Base-by-base conservation (phyloP, 2,888 invertebrate genomes). In the Gymnoscelis rufifasciata region DNA sequence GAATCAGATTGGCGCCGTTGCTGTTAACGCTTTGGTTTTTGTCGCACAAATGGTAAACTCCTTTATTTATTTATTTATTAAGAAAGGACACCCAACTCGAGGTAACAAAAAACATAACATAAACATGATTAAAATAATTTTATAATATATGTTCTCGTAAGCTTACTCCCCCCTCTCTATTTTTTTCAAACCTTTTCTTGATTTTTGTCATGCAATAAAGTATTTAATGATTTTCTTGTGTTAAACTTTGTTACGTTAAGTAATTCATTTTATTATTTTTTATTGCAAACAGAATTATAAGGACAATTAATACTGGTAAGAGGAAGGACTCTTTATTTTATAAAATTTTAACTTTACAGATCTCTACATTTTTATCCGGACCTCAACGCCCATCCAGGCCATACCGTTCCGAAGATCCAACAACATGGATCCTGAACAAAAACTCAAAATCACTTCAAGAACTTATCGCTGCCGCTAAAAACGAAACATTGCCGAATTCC, bases 1-100 rank as follows among this genome's bases (percentile, higher is more conserved):
- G 0, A 91, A 90, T 44, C 94, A 94, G 78, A 89, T 95, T 50
- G 93, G 94, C 23, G 95, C 95, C 0, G 92, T 95, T 29, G 94
- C 95, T 8, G 90, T 96, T 10, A 96, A 96, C 71, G 94, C 94
- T 12, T 89, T 95, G 10, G 92, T 96, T 54, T 94, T 95, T 76
- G 90, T 96, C 10, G 95, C 95, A 1, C 95, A 95, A 81, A 89
- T 95, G 92, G 95, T 95, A 79, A 88, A 89, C 75, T 46, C 3
- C 13, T 6, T 43, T 8, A 4, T 7, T 12, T 38, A 11, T 39
- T 24, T 19, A 27, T 42, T n/a, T n/a, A n/a, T n/a, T n/a, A n/a
- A n/a, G n/a, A n/a, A n/a, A n/a, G n/a, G n/a, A n/a, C n/a, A n/a
- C 8, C 2, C 3, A 5, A 8, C 7, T 26, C 7, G 8, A 8